phyloP scores from a whole-genome alignment of 2,113 vertebrate species.

The Aldabrachelys gigantea region DNA sequence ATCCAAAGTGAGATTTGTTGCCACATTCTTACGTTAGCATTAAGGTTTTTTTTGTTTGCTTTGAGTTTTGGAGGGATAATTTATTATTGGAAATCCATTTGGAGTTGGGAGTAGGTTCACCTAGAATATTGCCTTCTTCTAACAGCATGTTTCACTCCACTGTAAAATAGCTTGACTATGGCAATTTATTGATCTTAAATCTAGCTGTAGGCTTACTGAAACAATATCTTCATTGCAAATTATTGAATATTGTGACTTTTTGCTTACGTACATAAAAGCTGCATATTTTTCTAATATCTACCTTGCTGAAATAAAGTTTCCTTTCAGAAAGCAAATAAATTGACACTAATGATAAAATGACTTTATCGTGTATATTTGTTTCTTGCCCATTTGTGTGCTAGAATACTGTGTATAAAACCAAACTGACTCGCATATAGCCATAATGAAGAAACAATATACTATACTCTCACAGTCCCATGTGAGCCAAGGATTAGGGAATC shows the following conservation, averaged over 20 bases:
- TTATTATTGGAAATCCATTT: background rate
- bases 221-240: background rate
- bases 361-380: too few relatives aligned
- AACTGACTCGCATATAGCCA: background rate
- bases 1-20: background rate
- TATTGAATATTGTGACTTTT: background rate
- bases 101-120: background rate
- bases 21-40: rapidly evolving
- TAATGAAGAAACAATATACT: background rate
- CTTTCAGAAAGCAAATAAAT: background rate
- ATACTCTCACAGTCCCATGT: background rate
- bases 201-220: background rate
- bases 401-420: background rate
- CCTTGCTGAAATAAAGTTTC: background rate
- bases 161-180: too few relatives aligned
- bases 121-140: rapidly evolving
- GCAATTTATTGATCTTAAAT: background rate
- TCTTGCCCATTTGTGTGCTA: background rate
- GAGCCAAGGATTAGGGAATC: background rate
- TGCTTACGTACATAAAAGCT: too few relatives aligned
- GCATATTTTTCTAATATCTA: background rate
- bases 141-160: background rate
- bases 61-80: background rate
- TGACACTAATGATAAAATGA: background rate
- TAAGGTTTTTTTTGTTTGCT: background rate